A percentile compares a stretch with the other conserved stretches of the same genome.
Evolutionary conservation across 2,113 vertebrate species (phyloP).

Genomic region (Caretta caretta): DNA sequence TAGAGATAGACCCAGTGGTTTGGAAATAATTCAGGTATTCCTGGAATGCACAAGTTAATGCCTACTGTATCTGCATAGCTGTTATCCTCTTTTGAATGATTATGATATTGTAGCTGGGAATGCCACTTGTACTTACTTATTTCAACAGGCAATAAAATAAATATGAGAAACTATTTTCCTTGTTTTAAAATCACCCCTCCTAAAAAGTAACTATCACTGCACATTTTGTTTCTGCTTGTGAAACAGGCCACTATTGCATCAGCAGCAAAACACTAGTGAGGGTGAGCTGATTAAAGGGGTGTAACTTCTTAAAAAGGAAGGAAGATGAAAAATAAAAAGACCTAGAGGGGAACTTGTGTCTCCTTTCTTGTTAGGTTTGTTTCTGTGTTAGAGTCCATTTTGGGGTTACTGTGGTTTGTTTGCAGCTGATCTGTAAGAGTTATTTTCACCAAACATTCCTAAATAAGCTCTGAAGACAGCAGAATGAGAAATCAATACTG

Average conservation of each 20-base stretch:
- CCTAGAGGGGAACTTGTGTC: background rate
- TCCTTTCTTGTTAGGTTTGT: background rate
- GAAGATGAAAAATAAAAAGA: background rate
- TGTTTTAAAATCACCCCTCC: conserved; percentile 2
- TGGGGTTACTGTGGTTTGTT: background rate
- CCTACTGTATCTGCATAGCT: background rate
- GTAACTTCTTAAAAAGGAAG: background rate
- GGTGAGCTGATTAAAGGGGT: background rate
- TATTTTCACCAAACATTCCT: background rate
- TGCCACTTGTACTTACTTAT: background rate
- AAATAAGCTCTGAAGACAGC: background rate
- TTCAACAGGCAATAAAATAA: conserved; percentile 8
- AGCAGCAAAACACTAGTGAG: background rate
- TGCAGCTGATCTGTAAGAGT: background rate
- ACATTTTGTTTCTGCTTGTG: background rate
- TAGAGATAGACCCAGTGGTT: background rate
- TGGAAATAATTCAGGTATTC: background rate
- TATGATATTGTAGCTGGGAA: background rate
- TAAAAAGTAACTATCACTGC: background rate
- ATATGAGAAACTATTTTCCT: background rate
- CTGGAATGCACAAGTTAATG: background rate
- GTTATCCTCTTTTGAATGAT: background rate
- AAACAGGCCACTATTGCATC: background rate
- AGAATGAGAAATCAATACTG: background rate
- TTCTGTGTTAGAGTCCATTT: background rate